These are phyloP conservation scores for Dysdera silvatica DNA, from an alignment of 1,140 invertebrate species.

Conservation along the genomic window DNA sequence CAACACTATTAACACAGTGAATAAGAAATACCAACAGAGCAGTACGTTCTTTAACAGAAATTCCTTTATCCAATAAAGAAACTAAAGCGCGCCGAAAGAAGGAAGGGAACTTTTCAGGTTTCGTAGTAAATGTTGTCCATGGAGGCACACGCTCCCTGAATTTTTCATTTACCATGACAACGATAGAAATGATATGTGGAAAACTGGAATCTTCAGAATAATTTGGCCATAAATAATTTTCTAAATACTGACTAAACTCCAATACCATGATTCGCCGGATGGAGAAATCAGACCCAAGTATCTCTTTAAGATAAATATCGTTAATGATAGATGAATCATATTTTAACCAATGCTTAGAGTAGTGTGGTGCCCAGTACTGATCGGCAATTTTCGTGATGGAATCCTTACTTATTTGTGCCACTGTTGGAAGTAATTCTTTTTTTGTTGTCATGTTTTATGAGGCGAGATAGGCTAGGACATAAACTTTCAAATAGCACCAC, in stretches of 20 bases:
- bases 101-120: conserved; percentile 67
- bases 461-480: too few species aligned
- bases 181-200: conserved; percentile 86
- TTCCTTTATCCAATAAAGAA: conserved; percentile 52
- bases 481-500: too few species aligned
- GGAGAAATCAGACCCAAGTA: conserved; percentile 63
- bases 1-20: conserved; percentile 85
- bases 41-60: conserved; percentile 64
- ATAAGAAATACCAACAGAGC: conserved; percentile 83
- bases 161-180: conserved; percentile 97
- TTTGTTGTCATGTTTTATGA: too few species aligned
- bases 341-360: conserved; percentile 56
- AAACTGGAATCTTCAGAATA: conserved; percentile 52
- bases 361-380: conserved; percentile 76
- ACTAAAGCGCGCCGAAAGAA: conserved; percentile 82
- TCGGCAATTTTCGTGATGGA: conserved; percentile 72
- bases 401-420: conserved; percentile 75
- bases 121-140: conserved; percentile 83
- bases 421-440: conserved; percentile 47
- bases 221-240: conserved; percentile 97
- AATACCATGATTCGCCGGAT: conserved; percentile 86
- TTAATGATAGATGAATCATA: conserved; percentile 65
- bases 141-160: conserved; percentile 91
- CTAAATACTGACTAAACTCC: conserved; percentile 94
- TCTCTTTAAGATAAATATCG: conserved; percentile 72